Percentiles rank a stretch among this genome's conserved stretches.
These are phyloP conservation scores for Hydrochoerus hydrochaeris DNA, from an alignment of 2,113 vertebrate species.

Conservation along the genomic window DNA sequence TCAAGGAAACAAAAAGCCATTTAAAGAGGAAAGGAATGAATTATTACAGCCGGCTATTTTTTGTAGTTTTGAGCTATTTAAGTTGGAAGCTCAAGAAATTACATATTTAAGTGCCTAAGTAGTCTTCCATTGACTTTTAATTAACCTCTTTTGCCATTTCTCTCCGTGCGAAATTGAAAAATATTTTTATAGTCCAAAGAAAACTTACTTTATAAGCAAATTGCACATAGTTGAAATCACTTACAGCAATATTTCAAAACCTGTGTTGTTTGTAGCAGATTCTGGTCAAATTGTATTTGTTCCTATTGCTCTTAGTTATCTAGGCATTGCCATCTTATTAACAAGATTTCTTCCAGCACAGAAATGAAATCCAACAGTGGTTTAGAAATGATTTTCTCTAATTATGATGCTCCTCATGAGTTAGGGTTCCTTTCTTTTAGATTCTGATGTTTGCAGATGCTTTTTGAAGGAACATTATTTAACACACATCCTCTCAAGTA, in stretches of 20 bases:
- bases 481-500: slow-evolving; percentile 63
- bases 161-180: slow-evolving; percentile 80
- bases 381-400: slow-evolving; percentile 78
- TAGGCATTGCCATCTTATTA: slow-evolving; percentile 76
- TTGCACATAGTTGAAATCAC: slow-evolving; percentile 72
- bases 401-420: slow-evolving; percentile 77
- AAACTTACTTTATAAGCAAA: slow-evolving; percentile 68
- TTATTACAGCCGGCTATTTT: slow-evolving; percentile 39
- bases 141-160: slow-evolving; percentile 81
- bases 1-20: slow-evolving; percentile 57
- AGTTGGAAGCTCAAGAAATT: slow-evolving; percentile 69
- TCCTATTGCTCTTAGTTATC: slow-evolving; percentile 58
- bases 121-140: slow-evolving; percentile 76
- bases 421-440: slow-evolving; percentile 7
- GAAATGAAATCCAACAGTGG: slow-evolving; percentile 26
- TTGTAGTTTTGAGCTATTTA: slow-evolving; percentile 58
- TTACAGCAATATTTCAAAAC: slow-evolving; percentile 76
- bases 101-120: slow-evolving; percentile 60
- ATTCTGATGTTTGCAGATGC: slow-evolving; percentile 10
- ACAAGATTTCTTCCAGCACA: slow-evolving; percentile 73
- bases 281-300: slow-evolving; percentile 71
- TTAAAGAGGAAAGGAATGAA: slow-evolving; percentile 59
- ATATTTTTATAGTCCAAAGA: slow-evolving; percentile 69
- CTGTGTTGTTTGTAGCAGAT: slow-evolving; percentile 78
- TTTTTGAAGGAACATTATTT: slow-evolving; percentile 64